Conservation (phyloP, 2,113 vertebrate species). For the Nannobrachium achirus region DNA sequence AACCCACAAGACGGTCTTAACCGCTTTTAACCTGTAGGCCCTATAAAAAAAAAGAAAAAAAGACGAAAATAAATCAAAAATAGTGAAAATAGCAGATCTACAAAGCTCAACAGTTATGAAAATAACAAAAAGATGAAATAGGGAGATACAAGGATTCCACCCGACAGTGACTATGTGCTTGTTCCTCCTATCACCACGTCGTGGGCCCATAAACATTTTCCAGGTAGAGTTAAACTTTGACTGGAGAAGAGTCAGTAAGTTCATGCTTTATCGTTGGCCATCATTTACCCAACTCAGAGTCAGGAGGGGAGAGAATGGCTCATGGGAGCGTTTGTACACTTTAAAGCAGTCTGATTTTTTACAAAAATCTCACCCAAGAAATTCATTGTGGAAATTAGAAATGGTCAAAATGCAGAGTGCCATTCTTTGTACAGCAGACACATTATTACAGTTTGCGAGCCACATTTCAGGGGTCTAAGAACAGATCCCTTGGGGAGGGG, state of each 20-base stretch:
- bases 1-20: too few relatives aligned
- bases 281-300: constrained; percentile 21
- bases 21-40: too few relatives aligned
- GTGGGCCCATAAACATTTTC: constrained; percentile 31
- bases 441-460: constrained; percentile 20
- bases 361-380: constrained; percentile 27
- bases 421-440: constrained; percentile 32
- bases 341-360: constrained; percentile 28
- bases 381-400: constrained; percentile 3
- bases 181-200: constrained; percentile 30
- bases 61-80: too few relatives aligned
- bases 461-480: constrained; percentile 1
- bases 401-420: constrained; percentile 6
- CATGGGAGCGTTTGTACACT: constrained; percentile 16
- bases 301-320: constrained; percentile 9
- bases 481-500: neutral
- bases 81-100: too few relatives aligned
- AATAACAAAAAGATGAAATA: too few relatives aligned
- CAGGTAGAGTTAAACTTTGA: constrained; percentile 24
- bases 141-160: too few relatives aligned
- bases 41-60: too few relatives aligned
- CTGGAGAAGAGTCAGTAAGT: constrained; percentile 24
- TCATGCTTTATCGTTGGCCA: constrained; percentile 36
- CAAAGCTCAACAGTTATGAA: too few relatives aligned
- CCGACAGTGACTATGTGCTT: constrained; percentile 11